phyloP scores from a whole-genome alignment of 2,113 vertebrate genomes.

The Sinosuthora webbiana region DNA sequence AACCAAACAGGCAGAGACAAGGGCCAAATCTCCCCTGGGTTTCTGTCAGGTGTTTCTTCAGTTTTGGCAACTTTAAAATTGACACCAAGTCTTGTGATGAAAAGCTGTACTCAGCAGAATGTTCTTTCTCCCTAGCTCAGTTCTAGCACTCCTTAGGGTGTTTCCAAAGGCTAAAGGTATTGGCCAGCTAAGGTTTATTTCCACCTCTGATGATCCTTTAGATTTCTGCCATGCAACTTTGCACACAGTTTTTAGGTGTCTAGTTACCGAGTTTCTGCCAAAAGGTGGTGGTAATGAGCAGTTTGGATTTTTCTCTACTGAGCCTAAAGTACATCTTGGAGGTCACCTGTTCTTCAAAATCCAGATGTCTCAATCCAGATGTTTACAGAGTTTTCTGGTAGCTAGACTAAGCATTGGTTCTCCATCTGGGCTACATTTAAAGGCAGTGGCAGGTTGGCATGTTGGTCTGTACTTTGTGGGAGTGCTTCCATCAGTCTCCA shows the following conservation, averaged over 20 bases:
- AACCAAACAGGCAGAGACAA: neutral
- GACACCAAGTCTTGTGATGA: neutral
- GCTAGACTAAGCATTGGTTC: neutral
- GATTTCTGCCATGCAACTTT: neutral
- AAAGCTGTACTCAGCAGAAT: neutral
- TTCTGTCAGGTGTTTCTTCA: neutral
- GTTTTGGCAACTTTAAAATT: neutral
- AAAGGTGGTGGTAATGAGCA: neutral
- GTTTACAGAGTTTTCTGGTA: neutral
- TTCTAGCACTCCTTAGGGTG: neutral
- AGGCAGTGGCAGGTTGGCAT: neutral
- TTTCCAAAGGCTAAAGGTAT: neutral
- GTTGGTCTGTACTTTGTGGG: neutral
- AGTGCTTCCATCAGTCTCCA: neutral
- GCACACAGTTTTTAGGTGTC: neutral
- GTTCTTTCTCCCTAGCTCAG: neutral
- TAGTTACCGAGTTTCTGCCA: neutral
- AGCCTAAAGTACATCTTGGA: neutral
- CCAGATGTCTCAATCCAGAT: neutral
- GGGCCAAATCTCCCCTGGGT: neutral
- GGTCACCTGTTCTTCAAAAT: neutral
- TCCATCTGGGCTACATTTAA: accelerated
- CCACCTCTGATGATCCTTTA: neutral
- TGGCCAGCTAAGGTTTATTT: neutral
- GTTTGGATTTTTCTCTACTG: neutral